These are phyloP conservation scores for Aeoliscus strigatus DNA, from an alignment of 2,797 vertebrate species.

Conservation along the genomic window DNA sequence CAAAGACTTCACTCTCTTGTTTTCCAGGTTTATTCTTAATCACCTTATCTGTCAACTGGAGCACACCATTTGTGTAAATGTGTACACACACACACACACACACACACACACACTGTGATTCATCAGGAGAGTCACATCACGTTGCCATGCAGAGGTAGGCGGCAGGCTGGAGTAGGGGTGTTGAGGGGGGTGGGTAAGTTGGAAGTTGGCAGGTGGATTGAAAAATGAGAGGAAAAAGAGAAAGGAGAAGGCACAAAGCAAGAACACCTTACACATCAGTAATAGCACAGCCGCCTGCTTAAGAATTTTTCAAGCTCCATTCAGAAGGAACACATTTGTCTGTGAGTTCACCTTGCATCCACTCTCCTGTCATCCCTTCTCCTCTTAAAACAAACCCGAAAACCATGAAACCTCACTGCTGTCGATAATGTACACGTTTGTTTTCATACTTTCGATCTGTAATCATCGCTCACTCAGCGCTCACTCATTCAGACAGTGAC, in stretches of 20 bases:
- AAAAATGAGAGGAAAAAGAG: conserved; percentile 27
- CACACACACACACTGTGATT: conserved; percentile 29
- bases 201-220: conserved; percentile 17
- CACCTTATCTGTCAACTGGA: conserved; percentile 52
- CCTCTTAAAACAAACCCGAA: conserved; percentile 5
- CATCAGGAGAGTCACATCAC: conserved; percentile 36
- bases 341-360: conserved; percentile 8
- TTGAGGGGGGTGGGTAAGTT: background rate
- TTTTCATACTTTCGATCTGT: background rate
- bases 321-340: too few relatives aligned
- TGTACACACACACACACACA: conserved; percentile 37
- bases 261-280: conserved; percentile 10
- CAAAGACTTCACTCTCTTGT: conserved; percentile 27
- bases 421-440: conserved; percentile 14
- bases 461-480: background rate
- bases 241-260: conserved; percentile 12
- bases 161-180: conserved; percentile 5
- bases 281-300: conserved; percentile 30
- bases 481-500: background rate
- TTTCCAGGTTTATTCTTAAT: conserved; percentile 59
- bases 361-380: conserved; percentile 16
- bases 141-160: conserved; percentile 26
- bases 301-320: too few relatives aligned
- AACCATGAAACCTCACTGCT: conserved; percentile 5
- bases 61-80: conserved; percentile 31